Evolutionary conservation across 2,797 vertebrate genomes (phyloP).

Genomic region (Centropyge bicolor): DNA sequence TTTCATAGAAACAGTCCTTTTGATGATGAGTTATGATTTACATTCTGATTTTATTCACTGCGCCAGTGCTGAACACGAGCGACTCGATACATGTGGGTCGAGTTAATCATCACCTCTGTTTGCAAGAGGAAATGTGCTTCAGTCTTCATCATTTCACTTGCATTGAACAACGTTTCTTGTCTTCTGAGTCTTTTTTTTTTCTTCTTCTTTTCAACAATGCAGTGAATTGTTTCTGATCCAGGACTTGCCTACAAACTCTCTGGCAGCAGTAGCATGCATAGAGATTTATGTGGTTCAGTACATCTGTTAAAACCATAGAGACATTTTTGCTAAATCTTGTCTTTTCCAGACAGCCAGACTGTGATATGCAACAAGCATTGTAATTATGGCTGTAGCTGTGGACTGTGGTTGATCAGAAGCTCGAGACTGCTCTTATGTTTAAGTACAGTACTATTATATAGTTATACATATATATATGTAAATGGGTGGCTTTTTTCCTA

Average conservation of each 20-base stretch:
- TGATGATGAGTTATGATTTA: background rate
- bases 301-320: slow-evolving; percentile 82
- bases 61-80: slow-evolving; percentile 61
- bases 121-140: slow-evolving; percentile 40
- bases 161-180: slow-evolving; percentile 38
- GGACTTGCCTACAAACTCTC: slow-evolving; percentile 56
- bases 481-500: slow-evolving; percentile 71
- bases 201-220: slow-evolving; percentile 41
- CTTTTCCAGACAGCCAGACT: slow-evolving; percentile 72
- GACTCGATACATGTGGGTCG: slow-evolving; percentile 43
- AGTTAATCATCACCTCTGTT: slow-evolving; percentile 41
- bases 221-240: slow-evolving; percentile 64
- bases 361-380: slow-evolving; percentile 71
- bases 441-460: slow-evolving; percentile 75
- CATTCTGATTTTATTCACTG: slow-evolving; percentile 18
- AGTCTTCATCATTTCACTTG: slow-evolving; percentile 11
- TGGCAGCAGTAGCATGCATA: slow-evolving; percentile 63
- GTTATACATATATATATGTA: slow-evolving; percentile 75
- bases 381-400: slow-evolving; percentile 67
- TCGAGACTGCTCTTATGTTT: slow-evolving; percentile 61
- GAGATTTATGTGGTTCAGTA: slow-evolving; percentile 78
- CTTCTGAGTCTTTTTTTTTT: slow-evolving; percentile 35
- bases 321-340: slow-evolving; percentile 70
- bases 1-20: slow-evolving; percentile 18
- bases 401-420: slow-evolving; percentile 67